Base-by-base conservation (phyloP, 2,888 invertebrate genomes). In the Strigamia crassipes region DNA sequence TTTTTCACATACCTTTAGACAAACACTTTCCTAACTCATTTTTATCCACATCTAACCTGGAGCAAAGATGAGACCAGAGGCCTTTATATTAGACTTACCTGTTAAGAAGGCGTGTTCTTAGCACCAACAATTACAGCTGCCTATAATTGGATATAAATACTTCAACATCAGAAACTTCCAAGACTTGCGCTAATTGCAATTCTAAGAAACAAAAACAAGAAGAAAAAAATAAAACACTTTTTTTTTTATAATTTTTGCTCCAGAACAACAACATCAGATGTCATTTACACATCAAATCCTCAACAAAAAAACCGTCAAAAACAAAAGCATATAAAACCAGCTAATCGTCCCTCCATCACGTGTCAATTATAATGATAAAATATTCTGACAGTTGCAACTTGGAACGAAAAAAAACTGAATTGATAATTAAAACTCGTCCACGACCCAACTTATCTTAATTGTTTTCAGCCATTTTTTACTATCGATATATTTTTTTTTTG, bases 41-140 rank as follows among this genome's bases (percentile, higher is more conserved):
- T 51, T 51, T n/a, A 51, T 51, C 13, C 51, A 51, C 13, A n/a
- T 51, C 10, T 51, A 51, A 51, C 51, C 51, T 51, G 51, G 51
- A 51, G 51, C 51, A 51, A 51, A 51, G 51, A 51, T 51, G 13
- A 51, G 51, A 51, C 51, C n/a, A 51, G 51, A 51, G 51, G 51
- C 15, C 15, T 51, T 51, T 51, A 51, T 51, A 51, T 51, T 51
- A 51, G n/a, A 13, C 51, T 51, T 51, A 51, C 51, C 51, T 51
- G 51, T 51, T 51, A 51, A 51, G 51, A 51, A 51, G 51, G 51
- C 51, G 51, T 51, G 51, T 51, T 51, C 51, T 51, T 51, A 51
- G 51, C 51, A 51, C 51, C 51, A 51, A 51, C 51, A 51, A 51
- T 51, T 51, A 51, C 51, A 51, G 15, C 51, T 51, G 51, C 51